Percentiles rank a stretch among this genome's conserved stretches.
Evolutionary conservation across 2,113 vertebrate species (phyloP).

Genomic region (human): GRCh38 chr7:65790001-65790500

Average conservation of each 20-base stretch:
- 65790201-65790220: not conserved
- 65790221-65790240: not conserved
- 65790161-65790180: not conserved
- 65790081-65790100: too few species aligned
- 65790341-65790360: not conserved
- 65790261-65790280: not conserved
- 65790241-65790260: not conserved
- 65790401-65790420: not conserved
- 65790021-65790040: too few species aligned
- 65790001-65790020: too few species aligned
- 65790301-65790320: not conserved
- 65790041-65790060: too few species aligned
- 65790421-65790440: not conserved
- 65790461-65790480: not conserved
- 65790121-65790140: too few species aligned
- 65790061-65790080: too few species aligned
- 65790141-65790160: not conserved
- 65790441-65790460: not conserved
- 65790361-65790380: not conserved
- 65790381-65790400: not conserved
- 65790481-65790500: not conserved
- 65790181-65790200: accelerated
- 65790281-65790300: not conserved
- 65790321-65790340: not conserved
- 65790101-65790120: too few species aligned